These are phyloP conservation scores for Nymphicus hollandicus DNA, from an alignment of 2,113 vertebrate species.

Conservation along the genomic window DNA sequence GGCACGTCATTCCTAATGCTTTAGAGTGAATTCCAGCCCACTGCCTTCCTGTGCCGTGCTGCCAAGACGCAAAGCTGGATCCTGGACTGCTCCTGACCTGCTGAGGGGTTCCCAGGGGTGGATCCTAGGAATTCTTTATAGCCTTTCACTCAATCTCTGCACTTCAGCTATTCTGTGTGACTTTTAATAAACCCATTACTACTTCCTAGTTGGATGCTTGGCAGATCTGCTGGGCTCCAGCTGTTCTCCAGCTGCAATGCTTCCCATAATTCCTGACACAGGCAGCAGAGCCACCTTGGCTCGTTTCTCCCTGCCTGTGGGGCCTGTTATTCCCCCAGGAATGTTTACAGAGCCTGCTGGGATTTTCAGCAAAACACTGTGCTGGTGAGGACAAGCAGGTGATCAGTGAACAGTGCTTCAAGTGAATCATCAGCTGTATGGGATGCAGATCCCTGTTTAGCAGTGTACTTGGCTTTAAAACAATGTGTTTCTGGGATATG, in stretches of 20 bases:
- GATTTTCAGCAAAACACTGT: background rate
- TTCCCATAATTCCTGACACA: background rate
- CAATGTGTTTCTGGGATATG: background rate
- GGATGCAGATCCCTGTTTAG: background rate
- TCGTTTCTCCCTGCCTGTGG: background rate
- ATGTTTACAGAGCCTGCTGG: background rate
- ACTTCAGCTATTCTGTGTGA: background rate
- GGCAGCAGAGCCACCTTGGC: background rate
- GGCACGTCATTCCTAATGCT: background rate
- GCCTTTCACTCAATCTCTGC: background rate
- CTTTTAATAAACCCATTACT: background rate
- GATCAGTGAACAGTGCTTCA: background rate
- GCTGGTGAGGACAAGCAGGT: background rate
- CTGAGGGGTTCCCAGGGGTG: fast-evolving
- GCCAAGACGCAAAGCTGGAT: background rate
- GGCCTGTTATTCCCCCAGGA: background rate
- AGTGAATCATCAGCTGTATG: background rate
- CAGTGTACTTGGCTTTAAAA: background rate
- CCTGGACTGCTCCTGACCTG: background rate
- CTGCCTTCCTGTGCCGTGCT: background rate
- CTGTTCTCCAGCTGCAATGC: background rate
- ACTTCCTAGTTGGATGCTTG: background rate
- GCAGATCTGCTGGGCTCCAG: background rate
- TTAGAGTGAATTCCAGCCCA: background rate
- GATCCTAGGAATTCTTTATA: background rate